Conservation (phyloP, 2,888 invertebrate species). For the Scelioninae gen. 1 region DNA sequence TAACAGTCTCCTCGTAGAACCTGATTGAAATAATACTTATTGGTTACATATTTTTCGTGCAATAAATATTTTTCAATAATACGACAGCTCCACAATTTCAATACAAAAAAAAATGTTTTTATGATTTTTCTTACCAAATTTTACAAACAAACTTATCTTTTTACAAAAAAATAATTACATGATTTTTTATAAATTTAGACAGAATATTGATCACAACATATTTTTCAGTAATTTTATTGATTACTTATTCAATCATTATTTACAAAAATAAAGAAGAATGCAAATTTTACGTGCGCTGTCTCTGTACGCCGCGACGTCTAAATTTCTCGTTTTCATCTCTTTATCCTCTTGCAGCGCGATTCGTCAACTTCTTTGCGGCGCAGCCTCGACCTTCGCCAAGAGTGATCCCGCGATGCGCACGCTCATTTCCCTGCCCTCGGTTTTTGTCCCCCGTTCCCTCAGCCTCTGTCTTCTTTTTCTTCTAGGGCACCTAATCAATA, state of each 20-base stretch:
- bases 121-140: not conserved
- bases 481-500: slow-evolving; percentile 62
- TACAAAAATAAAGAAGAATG: too few species aligned
- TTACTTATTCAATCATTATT: too few species aligned
- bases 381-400: slow-evolving; percentile 55
- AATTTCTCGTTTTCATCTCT: too few species aligned
- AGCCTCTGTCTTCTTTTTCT: slow-evolving; percentile 32
- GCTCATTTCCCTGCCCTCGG: slow-evolving; percentile 16
- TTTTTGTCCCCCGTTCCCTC: not conserved
- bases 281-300: too few species aligned
- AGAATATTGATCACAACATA: too few species aligned
- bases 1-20: not conserved
- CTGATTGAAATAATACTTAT: not conserved
- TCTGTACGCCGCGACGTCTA: too few species aligned
- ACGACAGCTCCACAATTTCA: not conserved
- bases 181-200: too few species aligned
- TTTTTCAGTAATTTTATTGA: too few species aligned
- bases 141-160: too few species aligned
- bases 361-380: too few species aligned
- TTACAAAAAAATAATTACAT: too few species aligned
- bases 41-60: not conserved
- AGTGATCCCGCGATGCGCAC: slow-evolving; percentile 44
- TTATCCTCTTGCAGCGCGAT: too few species aligned
- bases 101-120: not conserved
- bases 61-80: not conserved